Evolutionary conservation across 1,140 invertebrate genomes (phyloP), one percentile per base, ranked within the genome.

Genomic region (Varroa destructor): DNA sequence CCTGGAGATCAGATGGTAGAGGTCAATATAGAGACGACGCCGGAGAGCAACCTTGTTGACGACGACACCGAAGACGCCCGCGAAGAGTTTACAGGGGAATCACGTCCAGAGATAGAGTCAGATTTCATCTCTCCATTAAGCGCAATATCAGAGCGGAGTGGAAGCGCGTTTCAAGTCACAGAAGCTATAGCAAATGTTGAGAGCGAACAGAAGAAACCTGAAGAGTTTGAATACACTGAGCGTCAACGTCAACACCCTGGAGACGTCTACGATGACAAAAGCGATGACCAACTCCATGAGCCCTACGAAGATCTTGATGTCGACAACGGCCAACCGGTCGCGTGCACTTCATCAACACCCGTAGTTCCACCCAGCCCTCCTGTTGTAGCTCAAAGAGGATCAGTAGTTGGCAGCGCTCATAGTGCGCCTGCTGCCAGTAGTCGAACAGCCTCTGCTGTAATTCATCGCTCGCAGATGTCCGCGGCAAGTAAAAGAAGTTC

Each of bases 311-410:
- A 67, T 46, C 10, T 37, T 46, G 61, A 37, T 36, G 61, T 67
- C n/a, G 61, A 67, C 37, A 67, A 67, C 37, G 61, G 61, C 36
- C 61, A 67, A 67, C 40, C 61, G 10, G 61, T 67, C 61, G 40
- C 61, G 37, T 14, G 14, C 12, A 14, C 14, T 3, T 40, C 61
- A 14, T n/a, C 61, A 8, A 40, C 61, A 12, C 12, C 61, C 61
- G 40, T 46, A 46, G 61, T 37, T 67, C 40, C 61, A 14, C 61
- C 61, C 40, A 67, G 61, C 46, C 61, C 61, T 4, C 40, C 61
- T 46, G 61, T 37, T 12, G 36, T 67, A 12, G 61, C 61, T 40
- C 61, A 67, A 8, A 67, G 61, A 40, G 61, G 61, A 1, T 67
- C 61, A 37, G 61, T 46, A 46, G 61, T 37, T 40, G 40, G 12